Conservation (phyloP, 1,140 invertebrate species). For the Dreissena polymorpha region DNA sequence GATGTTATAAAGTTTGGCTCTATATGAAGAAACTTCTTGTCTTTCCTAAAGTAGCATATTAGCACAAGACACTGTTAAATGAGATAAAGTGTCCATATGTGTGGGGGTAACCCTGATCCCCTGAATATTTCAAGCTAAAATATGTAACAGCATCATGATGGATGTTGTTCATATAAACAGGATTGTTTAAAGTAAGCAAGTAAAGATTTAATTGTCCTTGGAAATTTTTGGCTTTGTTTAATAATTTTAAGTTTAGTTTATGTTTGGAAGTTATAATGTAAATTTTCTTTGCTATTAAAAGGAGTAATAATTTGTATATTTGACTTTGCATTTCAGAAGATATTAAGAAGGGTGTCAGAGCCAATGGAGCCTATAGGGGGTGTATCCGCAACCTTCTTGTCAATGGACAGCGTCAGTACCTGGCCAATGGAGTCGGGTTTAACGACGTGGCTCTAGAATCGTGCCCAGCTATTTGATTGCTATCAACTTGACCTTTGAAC, state of each 20-base stretch:
- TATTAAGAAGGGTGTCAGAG: constrained; percentile 81
- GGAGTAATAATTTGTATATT: background rate
- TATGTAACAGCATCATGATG: background rate
- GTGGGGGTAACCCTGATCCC: too few species aligned
- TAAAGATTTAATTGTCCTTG: background rate
- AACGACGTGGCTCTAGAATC: constrained; percentile 61
- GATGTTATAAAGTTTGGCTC: too few species aligned
- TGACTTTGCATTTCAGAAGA: constrained; percentile 58
- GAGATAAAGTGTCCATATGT: too few species aligned
- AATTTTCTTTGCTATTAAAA: too few species aligned
- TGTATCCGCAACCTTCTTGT: constrained; percentile 84
- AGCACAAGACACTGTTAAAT: too few species aligned
- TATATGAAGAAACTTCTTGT: background rate
- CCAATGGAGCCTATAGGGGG: constrained; percentile 87
- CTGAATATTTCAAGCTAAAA: background rate
- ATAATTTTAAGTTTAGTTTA: background rate
- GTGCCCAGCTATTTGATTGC: constrained; percentile 67
- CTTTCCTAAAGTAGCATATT: too few species aligned
- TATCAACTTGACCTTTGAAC: background rate
- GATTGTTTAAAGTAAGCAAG: background rate
- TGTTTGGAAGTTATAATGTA: background rate
- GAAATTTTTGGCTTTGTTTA: background rate
- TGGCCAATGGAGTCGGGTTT: constrained; percentile 60
- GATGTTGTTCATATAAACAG: background rate
- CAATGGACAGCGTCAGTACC: constrained; percentile 61